These are phyloP conservation scores for Macrotis lagotis DNA, from an alignment of 2,113 vertebrate species.

Conservation along the genomic window DNA sequence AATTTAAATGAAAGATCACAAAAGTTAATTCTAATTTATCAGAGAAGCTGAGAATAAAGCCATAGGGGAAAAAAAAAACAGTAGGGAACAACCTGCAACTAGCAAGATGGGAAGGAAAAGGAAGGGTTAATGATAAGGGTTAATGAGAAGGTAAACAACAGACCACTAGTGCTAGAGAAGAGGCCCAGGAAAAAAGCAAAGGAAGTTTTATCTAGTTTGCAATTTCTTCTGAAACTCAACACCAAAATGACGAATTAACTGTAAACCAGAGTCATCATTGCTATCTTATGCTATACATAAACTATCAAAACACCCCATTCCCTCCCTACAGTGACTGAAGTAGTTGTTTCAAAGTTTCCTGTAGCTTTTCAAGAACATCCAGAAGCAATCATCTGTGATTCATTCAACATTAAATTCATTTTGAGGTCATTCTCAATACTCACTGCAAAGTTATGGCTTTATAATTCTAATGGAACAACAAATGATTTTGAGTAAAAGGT, in stretches of 20 bases:
- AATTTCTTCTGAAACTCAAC: not conserved
- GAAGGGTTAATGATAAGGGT: not conserved
- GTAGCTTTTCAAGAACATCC: not conserved
- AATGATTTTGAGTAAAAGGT: constrained; percentile 31
- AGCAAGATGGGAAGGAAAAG: no score
- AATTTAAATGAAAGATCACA: not conserved
- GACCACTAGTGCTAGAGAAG: not conserved
- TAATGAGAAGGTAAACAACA: not conserved
- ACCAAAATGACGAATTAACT: not conserved
- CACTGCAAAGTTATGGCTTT: not conserved
- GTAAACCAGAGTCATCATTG: not conserved
- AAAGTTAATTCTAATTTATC: not conserved
- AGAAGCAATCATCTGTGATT: not conserved
- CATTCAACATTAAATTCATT: not conserved
- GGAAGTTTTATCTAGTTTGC: not conserved
- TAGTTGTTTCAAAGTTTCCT: not conserved
- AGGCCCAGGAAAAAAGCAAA: not conserved
- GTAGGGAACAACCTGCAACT: not conserved
- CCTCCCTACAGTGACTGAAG: not conserved
- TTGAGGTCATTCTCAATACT: not conserved
- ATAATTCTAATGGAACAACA: not conserved
- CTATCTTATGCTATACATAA: not conserved
- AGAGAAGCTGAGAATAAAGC: not conserved
- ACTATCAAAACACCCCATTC: not conserved
- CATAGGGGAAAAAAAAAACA: not conserved